These are phyloP conservation scores for Cerastis rubricosa DNA, from an alignment of 2,888 invertebrate genomes.

Conservation along the genomic window DNA sequence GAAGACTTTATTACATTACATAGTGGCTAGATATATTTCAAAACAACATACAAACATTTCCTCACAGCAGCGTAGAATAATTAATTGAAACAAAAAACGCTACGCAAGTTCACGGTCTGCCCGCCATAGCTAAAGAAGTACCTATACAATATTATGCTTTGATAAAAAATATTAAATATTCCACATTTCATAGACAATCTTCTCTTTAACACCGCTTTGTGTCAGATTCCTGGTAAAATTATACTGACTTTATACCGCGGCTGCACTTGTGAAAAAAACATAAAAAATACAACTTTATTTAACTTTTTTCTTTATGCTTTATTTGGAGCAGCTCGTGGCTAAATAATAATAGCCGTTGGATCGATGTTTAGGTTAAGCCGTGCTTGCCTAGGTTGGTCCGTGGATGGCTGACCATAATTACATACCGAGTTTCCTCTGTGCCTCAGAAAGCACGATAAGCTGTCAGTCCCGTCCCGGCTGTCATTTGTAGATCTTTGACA, in stretches of 20 bases:
- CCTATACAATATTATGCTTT: constrained; percentile 14
- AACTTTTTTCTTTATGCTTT: no score
- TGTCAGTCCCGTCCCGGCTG: no score
- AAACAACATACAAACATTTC: constrained; percentile 43
- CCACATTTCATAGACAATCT: constrained; percentile 38
- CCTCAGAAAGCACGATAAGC: no score
- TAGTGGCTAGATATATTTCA: background rate
- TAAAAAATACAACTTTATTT: background rate
- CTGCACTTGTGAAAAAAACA: background rate
- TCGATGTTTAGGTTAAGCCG: no score
- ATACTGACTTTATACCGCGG: background rate
- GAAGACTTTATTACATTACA: no score
- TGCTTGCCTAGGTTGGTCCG: no score
- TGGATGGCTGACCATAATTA: no score
- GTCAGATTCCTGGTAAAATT: constrained; percentile 24
- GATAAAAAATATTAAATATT: constrained; percentile 39
- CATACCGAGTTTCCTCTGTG: no score
- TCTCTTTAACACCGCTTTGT: constrained; percentile 32
- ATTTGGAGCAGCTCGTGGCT: no score
- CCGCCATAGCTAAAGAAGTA: constrained; percentile 26
- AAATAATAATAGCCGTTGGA: no score
- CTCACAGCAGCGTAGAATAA: constrained; percentile 11
- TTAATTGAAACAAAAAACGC: constrained; percentile 52
- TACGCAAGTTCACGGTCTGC: constrained; percentile 51
- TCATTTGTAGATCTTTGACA: no score